A percentile compares a stretch with the other conserved stretches of the same genome.
Evolutionary conservation across 1,140 invertebrate species (phyloP).

Genomic region (Ceratina australensis): DNA sequence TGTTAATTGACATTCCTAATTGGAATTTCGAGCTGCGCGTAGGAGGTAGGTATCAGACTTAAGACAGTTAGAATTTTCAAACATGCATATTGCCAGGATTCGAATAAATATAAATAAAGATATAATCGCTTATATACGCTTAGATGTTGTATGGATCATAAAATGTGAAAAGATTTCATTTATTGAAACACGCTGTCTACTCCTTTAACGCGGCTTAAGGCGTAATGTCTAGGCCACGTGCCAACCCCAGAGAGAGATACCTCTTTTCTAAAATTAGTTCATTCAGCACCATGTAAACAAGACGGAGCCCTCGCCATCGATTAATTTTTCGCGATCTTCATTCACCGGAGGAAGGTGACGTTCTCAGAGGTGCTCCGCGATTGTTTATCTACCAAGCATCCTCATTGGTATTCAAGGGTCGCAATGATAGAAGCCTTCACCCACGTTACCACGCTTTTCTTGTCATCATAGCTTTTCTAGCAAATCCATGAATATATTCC

Average conservation of each 20-base stretch:
- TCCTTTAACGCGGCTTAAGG: background rate
- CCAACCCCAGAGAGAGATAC: background rate
- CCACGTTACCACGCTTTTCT: background rate
- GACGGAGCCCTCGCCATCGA: background rate
- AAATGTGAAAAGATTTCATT: no score
- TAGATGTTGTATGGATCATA: no score
- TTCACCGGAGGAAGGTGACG: background rate
- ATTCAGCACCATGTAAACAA: background rate
- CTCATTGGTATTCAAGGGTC: constrained; percentile 28
- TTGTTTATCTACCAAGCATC: background rate
- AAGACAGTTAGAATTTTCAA: no score
- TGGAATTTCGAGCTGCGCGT: no score
- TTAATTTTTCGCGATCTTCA: constrained; percentile 7
- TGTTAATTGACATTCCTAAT: no score
- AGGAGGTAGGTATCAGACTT: no score
- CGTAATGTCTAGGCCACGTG: background rate
- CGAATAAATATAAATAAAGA: no score
- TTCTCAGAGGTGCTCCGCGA: background rate
- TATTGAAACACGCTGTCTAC: no score
- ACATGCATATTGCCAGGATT: no score
- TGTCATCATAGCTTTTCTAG: background rate
- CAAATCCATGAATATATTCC: background rate
- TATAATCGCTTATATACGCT: no score
- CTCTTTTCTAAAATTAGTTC: background rate
- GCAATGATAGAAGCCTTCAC: background rate